A percentile compares a stretch with the other conserved stretches of the same genome.
These are phyloP conservation scores for Lasiommata megera DNA, from an alignment of 2,888 invertebrate species.

Conservation along the genomic window DNA sequence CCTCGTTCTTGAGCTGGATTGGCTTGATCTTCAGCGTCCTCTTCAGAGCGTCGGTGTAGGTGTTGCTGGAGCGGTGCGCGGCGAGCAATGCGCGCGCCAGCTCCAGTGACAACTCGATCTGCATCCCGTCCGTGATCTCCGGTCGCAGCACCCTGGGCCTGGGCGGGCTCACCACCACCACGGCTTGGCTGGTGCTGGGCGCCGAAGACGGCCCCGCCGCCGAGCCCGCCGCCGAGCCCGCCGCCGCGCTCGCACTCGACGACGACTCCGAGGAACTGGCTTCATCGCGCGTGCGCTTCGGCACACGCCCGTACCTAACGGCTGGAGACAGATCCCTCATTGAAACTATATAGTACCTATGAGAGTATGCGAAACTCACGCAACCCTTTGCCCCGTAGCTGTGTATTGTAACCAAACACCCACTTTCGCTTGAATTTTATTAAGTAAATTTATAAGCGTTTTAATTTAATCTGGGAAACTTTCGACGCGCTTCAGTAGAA, in stretches of 20 bases:
- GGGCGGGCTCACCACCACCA: background rate
- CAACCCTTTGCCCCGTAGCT: no score
- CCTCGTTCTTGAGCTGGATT: slow-evolving; percentile 45
- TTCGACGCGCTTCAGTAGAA: no score
- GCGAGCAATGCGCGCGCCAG: slow-evolving; percentile 65
- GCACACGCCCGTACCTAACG: slow-evolving; percentile 97
- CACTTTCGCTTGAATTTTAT: no score
- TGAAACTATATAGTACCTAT: slow-evolving; percentile 9
- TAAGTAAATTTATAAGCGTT: no score
- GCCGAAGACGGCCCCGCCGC: no score
- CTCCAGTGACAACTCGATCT: slow-evolving; percentile 38
- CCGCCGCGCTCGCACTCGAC: slow-evolving; percentile 38
- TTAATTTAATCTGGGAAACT: no score
- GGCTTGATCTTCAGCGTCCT: slow-evolving; percentile 42
- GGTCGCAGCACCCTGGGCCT: background rate
- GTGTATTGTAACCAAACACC: no score
- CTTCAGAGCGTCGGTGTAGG: slow-evolving; percentile 93
- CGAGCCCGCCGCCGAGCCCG: no score
- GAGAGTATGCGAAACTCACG: no score
- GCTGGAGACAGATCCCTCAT: slow-evolving; percentile 81
- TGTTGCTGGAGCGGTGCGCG: slow-evolving; percentile 93
- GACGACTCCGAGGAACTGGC: slow-evolving; percentile 30
- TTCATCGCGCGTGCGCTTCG: slow-evolving; percentile 92
- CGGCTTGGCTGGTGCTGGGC: no score
- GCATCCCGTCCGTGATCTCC: slow-evolving; percentile 25